phyloP scores from a whole-genome alignment of 2,888 invertebrate species.

The Plutella xylostella region DNA sequence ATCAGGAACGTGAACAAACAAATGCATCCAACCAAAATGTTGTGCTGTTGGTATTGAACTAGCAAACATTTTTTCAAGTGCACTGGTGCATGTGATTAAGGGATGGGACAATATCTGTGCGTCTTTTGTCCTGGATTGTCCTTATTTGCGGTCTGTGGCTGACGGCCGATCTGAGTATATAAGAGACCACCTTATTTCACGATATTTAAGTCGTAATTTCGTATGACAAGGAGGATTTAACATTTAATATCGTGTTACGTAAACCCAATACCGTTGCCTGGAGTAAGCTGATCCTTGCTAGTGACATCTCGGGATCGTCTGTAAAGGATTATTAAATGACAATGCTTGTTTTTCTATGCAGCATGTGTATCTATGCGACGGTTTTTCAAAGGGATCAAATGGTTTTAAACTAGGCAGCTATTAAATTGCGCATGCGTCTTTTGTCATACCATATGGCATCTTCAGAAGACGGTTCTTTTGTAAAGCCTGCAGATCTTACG shows the following conservation, averaged over 20 bases:
- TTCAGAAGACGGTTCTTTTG: slow-evolving; percentile 61
- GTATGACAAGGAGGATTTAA: slow-evolving; percentile 23
- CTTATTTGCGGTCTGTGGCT: slow-evolving; percentile 62
- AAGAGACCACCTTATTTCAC: slow-evolving; percentile 28
- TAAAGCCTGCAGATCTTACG: slow-evolving; percentile 21
- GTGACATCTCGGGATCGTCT: slow-evolving; percentile 60
- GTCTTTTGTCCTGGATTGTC: slow-evolving; percentile 50
- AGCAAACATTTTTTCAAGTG: slow-evolving; percentile 59
- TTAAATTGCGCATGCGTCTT: slow-evolving; percentile 66
- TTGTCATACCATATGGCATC: slow-evolving; percentile 62
- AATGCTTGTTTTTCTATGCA: slow-evolving; percentile 46
- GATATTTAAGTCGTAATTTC: slow-evolving; percentile 26
- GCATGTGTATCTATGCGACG: slow-evolving; percentile 35
- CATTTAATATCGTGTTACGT: slow-evolving; percentile 63
- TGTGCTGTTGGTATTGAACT: slow-evolving; percentile 43
- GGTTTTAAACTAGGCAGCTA: slow-evolving; percentile 60
- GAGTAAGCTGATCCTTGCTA: slow-evolving; percentile 64
- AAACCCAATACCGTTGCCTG: slow-evolving; percentile 61
- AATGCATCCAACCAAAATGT: slow-evolving; percentile 32
- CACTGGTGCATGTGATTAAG: slow-evolving; percentile 68
- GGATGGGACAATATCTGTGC: slow-evolving; percentile 63
- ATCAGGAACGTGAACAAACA: slow-evolving; percentile 50
- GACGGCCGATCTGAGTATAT: slow-evolving; percentile 21
- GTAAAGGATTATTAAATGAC: slow-evolving; percentile 70
- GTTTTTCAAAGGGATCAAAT: slow-evolving; percentile 45